A percentile compares a stretch with the other conserved stretches of the same genome.
Conservation (phyloP, 2,113 vertebrate species). For the Tenrec ecaudatus region DNA sequence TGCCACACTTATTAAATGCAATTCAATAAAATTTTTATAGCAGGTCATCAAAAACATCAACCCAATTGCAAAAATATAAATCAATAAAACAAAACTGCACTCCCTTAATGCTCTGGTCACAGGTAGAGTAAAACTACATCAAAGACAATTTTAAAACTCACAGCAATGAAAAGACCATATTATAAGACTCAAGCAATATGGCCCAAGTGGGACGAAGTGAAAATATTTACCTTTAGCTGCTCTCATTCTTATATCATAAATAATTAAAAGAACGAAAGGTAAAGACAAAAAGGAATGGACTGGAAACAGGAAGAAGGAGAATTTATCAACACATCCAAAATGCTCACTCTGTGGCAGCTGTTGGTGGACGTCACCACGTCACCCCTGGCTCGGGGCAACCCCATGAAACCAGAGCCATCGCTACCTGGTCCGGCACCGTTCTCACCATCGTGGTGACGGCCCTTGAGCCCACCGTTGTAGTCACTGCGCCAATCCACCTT, state of each 20-base stretch:
- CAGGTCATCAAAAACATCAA: not conserved
- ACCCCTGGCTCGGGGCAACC: too few relatives aligned
- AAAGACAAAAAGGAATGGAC: not conserved
- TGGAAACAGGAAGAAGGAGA: not conserved
- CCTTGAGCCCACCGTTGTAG: too few relatives aligned
- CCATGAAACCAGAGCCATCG: too few relatives aligned
- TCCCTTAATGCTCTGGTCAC: not conserved
- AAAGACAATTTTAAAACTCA: conserved; percentile 2
- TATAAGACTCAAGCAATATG: not conserved
- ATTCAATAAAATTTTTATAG: not conserved
- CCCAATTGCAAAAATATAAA: not conserved
- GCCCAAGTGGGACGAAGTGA: conserved; percentile 4
- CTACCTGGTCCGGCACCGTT: too few relatives aligned
- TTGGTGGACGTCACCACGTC: too few relatives aligned
- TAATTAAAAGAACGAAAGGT: not conserved
- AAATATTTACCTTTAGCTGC: not conserved
- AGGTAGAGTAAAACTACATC: not conserved
- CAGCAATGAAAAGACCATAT: not conserved
- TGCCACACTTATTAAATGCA: not conserved
- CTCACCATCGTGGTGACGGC: too few relatives aligned
- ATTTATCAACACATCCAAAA: not conserved
- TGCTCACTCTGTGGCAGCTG: too few relatives aligned
- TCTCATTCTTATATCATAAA: not conserved
- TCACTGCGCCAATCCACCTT: too few relatives aligned
- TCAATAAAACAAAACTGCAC: not conserved